These are phyloP conservation scores for Megaceryle torquata DNA, from an alignment of 2,113 vertebrate genomes.

Conservation along the genomic window DNA sequence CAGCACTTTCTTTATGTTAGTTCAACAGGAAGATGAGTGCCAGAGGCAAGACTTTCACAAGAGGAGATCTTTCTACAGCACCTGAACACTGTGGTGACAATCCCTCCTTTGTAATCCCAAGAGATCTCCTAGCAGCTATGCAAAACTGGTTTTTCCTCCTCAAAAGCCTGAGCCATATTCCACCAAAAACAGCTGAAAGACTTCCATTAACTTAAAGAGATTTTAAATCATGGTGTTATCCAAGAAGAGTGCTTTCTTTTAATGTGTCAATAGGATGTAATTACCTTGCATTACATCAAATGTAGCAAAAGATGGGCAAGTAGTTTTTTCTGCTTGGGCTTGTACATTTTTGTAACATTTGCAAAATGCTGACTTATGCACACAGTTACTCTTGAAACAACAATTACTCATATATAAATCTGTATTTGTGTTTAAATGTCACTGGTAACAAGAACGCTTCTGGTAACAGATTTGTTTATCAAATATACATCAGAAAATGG, in stretches of 20 bases:
- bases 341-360: constrained; percentile 43
- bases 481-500: constrained; percentile 48
- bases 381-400: constrained; percentile 15
- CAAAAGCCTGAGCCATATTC: background rate
- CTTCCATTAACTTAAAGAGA: background rate
- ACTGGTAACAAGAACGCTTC: constrained; percentile 43
- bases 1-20: constrained; percentile 3
- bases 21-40: background rate
- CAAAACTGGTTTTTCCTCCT: background rate
- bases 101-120: background rate
- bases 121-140: background rate
- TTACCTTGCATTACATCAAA: constrained; percentile 30
- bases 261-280: constrained; percentile 29
- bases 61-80: background rate
- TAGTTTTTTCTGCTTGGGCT: constrained; percentile 30
- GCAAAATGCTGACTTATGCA: constrained; percentile 45
- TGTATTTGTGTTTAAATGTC: constrained; percentile 61
- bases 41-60: background rate
- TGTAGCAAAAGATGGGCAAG: constrained; percentile 30
- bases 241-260: constrained; percentile 6
- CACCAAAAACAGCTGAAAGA: background rate
- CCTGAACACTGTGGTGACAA: background rate
- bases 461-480: constrained; percentile 51
- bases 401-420: constrained; percentile 45
- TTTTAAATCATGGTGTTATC: background rate